Conservation (phyloP, 2,113 vertebrate genomes). For the Xenopus borealis region DNA sequence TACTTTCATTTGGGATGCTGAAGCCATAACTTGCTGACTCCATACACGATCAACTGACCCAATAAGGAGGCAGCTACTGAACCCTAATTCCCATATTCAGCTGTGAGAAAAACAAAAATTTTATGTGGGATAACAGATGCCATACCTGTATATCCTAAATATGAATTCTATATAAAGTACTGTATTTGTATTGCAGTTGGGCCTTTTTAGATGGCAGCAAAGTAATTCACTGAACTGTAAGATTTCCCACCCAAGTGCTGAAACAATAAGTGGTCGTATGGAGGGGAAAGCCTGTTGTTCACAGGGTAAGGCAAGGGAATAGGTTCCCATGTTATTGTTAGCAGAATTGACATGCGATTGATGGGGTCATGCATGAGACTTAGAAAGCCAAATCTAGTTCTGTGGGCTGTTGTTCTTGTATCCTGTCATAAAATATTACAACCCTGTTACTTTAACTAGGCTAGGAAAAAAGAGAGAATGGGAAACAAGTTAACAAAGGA, state of each 20-base stretch:
- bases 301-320: slow-evolving; percentile 77
- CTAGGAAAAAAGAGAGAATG: slow-evolving; percentile 55
- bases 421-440: slow-evolving; percentile 82
- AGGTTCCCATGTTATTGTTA: slow-evolving; percentile 75
- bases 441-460: slow-evolving; percentile 77
- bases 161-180: too few species aligned
- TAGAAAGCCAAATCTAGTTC: slow-evolving; percentile 79
- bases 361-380: slow-evolving; percentile 70
- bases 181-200: too few species aligned
- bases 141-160: too few species aligned
- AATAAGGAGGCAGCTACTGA: too few species aligned
- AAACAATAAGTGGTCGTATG: slow-evolving; percentile 68
- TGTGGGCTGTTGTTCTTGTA: slow-evolving; percentile 61
- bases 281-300: slow-evolving; percentile 63
- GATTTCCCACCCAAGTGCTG: slow-evolving; percentile 71
- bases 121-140: too few species aligned
- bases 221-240: slow-evolving; percentile 45
- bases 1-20: too few species aligned
- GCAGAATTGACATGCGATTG: slow-evolving; percentile 74
- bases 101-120: too few species aligned
- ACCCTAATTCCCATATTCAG: too few species aligned
- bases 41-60: too few species aligned
- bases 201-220: too few species aligned
- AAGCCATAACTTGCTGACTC: too few species aligned
- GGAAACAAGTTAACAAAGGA: slow-evolving; percentile 65